Base-by-base conservation (phyloP, 2,888 invertebrate genomes). In the Spodoptera picta region DNA sequence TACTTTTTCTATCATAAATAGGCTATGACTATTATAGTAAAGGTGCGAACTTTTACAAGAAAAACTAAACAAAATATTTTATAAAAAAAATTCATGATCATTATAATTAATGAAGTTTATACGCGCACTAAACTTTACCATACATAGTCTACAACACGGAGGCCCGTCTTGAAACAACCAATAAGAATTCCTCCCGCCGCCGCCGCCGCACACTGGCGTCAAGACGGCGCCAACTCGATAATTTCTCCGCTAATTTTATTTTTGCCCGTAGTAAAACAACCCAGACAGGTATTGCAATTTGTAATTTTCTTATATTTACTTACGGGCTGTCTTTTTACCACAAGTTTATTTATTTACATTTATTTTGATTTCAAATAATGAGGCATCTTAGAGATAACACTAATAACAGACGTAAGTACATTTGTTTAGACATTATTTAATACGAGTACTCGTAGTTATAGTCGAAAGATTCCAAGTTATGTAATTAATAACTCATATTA, bases 131-230 rank as follows among this genome's bases (percentile, higher is more conserved):
- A 52, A 46, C 14, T 14, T 14, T 14, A 14, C 14, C 11, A 56
- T 64, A 41, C 68, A 65, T 63, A 59, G 27, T 64, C 64, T 43
- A 47, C 60, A 61, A 67, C 49, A 75, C 77, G 86, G 85, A 86
- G 89, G 85, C 89, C 80, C 75, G 89, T 80, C 88, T 72, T 75
- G 69, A 60, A 72, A 78, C 78, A 82, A 69, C 91, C 91, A 91
- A 90, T 90, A 72, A 86, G 80, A 84, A 75, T 60, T 64, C 78
- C 60, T 77, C 78, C 78, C 80, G 82, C 81, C 81, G 80, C 78
- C 80, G 82, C 81, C 81, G 80, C 60, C 76, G 82, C 78, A 83
- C 77, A 82, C 81, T 75, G 65, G 73, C 81, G 79, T 66, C 86
- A 75, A 84, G 82, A 85, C 77, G 81, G 87, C 85, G 84, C 84